Conservation (phyloP, 2,888 invertebrate species). For the Mesopsocus fuscifrons region DNA sequence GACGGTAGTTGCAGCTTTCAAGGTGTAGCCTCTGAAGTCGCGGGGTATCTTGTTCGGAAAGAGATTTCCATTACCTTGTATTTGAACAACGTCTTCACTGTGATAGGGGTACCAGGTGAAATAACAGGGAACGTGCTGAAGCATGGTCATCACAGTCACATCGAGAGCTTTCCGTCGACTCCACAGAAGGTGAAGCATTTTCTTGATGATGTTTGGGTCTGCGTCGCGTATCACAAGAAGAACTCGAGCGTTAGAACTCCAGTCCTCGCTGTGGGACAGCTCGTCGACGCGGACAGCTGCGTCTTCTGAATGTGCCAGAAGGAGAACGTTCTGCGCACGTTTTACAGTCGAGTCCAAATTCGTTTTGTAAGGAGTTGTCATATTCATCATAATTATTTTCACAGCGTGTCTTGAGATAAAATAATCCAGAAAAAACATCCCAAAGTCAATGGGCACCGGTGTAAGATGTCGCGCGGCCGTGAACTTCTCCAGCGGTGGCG, state of each 20-base stretch:
- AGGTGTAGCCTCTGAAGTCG: neutral
- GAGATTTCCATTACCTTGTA: neutral
- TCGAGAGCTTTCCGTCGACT: neutral
- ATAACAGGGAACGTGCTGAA: neutral
- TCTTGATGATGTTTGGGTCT: neutral
- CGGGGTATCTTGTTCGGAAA: constrained; percentile 4
- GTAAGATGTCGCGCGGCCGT: too few relatives aligned
- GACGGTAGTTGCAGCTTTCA: neutral
- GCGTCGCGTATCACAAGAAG: neutral
- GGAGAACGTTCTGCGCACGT: neutral
- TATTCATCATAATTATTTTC: neutral
- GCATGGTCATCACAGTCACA: neutral
- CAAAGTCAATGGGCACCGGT: too few relatives aligned
- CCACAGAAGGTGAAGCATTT: neutral
- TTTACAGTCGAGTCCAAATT: neutral
- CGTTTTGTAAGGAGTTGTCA: neutral
- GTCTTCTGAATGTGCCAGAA: neutral
- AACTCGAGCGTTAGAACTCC: neutral
- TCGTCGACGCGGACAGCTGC: neutral
- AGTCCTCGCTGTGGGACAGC: neutral
- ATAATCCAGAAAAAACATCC: too few relatives aligned
- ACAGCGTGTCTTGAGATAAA: constrained; percentile 6
- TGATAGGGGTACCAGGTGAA: neutral
- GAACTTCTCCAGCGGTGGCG: too few relatives aligned
- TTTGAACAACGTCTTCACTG: neutral